Percentiles rank a stretch among this genome's conserved stretches.
These are phyloP conservation scores for Epicampocera succincta DNA, from an alignment of 2,888 invertebrate genomes.

Conservation along the genomic window DNA sequence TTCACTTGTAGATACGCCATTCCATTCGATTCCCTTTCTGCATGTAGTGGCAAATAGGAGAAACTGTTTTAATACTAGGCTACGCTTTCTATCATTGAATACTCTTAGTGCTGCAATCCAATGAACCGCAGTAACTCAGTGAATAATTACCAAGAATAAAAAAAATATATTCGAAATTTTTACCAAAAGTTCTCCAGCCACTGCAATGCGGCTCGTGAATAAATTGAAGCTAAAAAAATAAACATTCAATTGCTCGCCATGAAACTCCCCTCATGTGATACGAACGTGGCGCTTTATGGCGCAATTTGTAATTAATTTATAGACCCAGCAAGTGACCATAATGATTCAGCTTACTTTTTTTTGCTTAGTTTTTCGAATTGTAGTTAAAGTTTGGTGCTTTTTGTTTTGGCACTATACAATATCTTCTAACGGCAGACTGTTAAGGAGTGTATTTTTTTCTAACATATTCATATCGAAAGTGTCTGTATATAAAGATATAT, in stretches of 20 bases:
- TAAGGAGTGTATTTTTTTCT: conserved; percentile 62
- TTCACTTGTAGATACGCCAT: too few relatives aligned
- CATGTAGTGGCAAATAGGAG: too few relatives aligned
- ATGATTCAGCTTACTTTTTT: conserved; percentile 65
- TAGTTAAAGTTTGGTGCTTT: conserved; percentile 4
- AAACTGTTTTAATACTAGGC: too few relatives aligned
- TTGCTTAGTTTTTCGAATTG: conserved; percentile 17
- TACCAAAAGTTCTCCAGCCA: too few relatives aligned
- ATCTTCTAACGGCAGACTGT: conserved; percentile 52
- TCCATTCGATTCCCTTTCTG: too few relatives aligned
- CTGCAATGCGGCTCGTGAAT: too few relatives aligned
- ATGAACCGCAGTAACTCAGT: too few relatives aligned
- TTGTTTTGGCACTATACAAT: conserved; percentile 14
- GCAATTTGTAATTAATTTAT: conserved; percentile 70
- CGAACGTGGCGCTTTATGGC: conserved; percentile 65
- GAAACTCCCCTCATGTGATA: conserved; percentile 27
- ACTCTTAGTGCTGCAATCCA: too few relatives aligned
- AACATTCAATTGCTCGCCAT: neutral
- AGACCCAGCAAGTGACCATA: conserved; percentile 70
- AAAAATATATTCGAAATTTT: too few relatives aligned
- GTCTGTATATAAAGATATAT: conserved; percentile 65
- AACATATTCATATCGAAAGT: conserved; percentile 53
- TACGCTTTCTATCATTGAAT: too few relatives aligned
- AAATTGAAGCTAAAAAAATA: too few relatives aligned
- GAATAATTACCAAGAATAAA: too few relatives aligned